Evolutionary conservation across 2,797 vertebrate species (phyloP), one percentile per base, ranked within the genome.

Genomic region (Protosalanx chinensis): DNA sequence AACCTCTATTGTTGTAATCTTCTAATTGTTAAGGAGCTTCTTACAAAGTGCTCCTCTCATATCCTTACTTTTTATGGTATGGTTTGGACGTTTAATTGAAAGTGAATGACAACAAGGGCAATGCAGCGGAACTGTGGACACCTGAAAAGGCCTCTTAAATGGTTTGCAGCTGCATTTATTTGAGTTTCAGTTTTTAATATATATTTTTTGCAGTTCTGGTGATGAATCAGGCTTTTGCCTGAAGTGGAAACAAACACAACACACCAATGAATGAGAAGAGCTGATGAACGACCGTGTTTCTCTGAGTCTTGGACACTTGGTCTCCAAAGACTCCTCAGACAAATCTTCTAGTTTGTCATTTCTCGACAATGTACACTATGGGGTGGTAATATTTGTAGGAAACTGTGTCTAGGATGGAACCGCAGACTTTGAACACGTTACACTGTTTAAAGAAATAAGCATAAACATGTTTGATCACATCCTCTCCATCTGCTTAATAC

Each of bases 191-290:
- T 20, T 64, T 64, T 5, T 27, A 30, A 13, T 27, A 4, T 46
- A 13, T 49, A 23, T 59, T 20, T 59, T 20, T 59, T n/a, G 18
- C 18, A 27, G n/a, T 59, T 59, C 16, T 59, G 41, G 41, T 59
- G 57, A 59, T 59, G 57, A 27, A 59, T 59, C 57, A 59, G 27
- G 20, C 57, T 20, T 8, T 20, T 59, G 16, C 27, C 57, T 59
- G 57, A 59, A 59, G 57, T 59, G 20, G 57, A 59, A 59, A 10
- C 57, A 6, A 59, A 59, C 20, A n/a, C n/a, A 59, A 59, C 57
- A 59, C 23, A 59, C 18, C 6, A 18, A 58, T 58, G n/a, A 18
- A 58, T 58, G 5, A 58, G 56, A 58, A 18, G 20, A 1, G 8
- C 56, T 58, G 56, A 58, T 58, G 56, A 58, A 23, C 56, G 18